A percentile compares a stretch with the other conserved stretches of the same genome.
phyloP scores from a whole-genome alignment of 2,797 vertebrate species.

The Streptopelia turtur region DNA sequence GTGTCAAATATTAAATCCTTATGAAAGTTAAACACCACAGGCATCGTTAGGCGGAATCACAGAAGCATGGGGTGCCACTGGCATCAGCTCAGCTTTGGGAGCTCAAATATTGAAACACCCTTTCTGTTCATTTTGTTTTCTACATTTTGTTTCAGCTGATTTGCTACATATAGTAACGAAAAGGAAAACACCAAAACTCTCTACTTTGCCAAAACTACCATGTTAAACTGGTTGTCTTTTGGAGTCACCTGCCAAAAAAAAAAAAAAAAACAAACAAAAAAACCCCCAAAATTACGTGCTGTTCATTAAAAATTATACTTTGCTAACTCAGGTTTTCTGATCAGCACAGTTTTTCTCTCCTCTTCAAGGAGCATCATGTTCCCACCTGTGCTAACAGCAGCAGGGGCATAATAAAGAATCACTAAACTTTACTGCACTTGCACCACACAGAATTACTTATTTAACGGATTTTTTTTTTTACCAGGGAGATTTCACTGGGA shows the following conservation, averaged over 20 bases:
- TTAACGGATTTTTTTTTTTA: background rate
- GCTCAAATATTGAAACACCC: background rate
- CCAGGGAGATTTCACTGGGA: background rate
- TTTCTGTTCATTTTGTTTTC: background rate
- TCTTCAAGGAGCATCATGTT: background rate
- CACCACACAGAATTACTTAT: background rate
- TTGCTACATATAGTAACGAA: background rate
- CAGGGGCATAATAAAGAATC: background rate
- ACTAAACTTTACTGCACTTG: background rate
- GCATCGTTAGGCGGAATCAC: background rate
- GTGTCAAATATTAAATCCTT: constrained; percentile 67
- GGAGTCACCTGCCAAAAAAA: background rate
- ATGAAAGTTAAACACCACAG: constrained; percentile 49
- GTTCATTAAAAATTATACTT: background rate
- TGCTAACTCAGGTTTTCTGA: background rate
- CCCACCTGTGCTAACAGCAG: background rate
- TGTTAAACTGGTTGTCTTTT: background rate
- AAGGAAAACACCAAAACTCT: background rate
- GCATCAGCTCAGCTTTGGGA: constrained; percentile 5
- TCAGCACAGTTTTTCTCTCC: background rate
- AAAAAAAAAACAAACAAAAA: background rate
- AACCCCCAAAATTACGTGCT: background rate
- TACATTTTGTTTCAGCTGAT: background rate
- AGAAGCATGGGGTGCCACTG: background rate
- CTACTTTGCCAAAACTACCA: background rate